These are phyloP conservation scores for Amazona guildingii DNA, from an alignment of 2,113 vertebrate species.

Conservation along the genomic window DNA sequence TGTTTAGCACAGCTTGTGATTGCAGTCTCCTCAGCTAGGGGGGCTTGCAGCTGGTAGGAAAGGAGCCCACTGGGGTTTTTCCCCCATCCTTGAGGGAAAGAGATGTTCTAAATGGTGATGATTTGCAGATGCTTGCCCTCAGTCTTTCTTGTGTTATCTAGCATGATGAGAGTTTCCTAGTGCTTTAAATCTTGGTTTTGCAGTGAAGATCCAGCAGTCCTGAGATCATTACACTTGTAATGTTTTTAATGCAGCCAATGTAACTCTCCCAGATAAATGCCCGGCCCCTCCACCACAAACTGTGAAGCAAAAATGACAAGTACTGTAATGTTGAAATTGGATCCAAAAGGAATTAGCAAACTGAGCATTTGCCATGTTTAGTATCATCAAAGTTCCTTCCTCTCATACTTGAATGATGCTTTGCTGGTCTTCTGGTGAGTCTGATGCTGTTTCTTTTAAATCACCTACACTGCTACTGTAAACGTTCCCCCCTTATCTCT, in stretches of 20 bases:
- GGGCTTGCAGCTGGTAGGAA: background rate
- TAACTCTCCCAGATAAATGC: slow-evolving; percentile 59
- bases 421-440: slow-evolving; percentile 83
- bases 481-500: slow-evolving; percentile 35
- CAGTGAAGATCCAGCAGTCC: background rate
- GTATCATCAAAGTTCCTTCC: slow-evolving; percentile 84
- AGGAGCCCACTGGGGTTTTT: background rate
- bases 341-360: slow-evolving; percentile 85
- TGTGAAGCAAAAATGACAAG: slow-evolving; percentile 57
- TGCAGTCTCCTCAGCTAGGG: background rate
- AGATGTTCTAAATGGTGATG: background rate
- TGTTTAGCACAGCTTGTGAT: background rate
- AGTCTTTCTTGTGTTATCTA: background rate
- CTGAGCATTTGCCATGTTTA: slow-evolving; percentile 85
- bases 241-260: slow-evolving; percentile 4
- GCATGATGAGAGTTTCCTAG: background rate
- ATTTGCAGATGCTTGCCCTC: background rate
- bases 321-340: slow-evolving; percentile 77
- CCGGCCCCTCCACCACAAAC: background rate
- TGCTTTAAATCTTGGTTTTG: background rate
- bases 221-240: background rate
- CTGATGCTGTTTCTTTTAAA: slow-evolving; percentile 73
- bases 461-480: slow-evolving; percentile 37
- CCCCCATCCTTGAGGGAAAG: background rate
- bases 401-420: slow-evolving; percentile 81